phyloP scores from a whole-genome alignment of 2,113 vertebrate species.

The Ammodytes dubius region DNA sequence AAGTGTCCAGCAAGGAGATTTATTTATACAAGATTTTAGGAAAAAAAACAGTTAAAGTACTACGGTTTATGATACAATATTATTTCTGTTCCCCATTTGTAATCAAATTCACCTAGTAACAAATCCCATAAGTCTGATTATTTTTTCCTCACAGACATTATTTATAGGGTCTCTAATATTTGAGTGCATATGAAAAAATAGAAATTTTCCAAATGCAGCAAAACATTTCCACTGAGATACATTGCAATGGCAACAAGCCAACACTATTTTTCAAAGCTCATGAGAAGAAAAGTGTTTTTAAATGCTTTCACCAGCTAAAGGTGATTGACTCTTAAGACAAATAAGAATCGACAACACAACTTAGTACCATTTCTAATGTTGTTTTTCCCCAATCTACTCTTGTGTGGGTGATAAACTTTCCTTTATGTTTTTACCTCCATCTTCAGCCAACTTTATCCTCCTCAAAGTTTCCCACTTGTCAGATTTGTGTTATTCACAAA shows the following conservation, averaged over 20 bases:
- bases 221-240: constrained; percentile 30
- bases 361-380: neutral
- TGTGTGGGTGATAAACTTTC: constrained; percentile 7
- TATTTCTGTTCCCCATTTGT: constrained; percentile 55
- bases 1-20: constrained; percentile 49
- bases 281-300: neutral
- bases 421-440: constrained; percentile 18
- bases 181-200: constrained; percentile 18
- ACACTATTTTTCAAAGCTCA: constrained; percentile 12
- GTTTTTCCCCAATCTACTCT: neutral
- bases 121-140: constrained; percentile 30
- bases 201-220: constrained; percentile 34
- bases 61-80: constrained; percentile 44
- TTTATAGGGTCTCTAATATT: constrained; percentile 68
- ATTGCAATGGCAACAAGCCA: constrained; percentile 20
- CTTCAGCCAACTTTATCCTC: constrained; percentile 6
- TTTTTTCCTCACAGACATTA: constrained; percentile 50
- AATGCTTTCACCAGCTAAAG: neutral
- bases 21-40: constrained; percentile 59
- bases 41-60: constrained; percentile 42
- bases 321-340: neutral
- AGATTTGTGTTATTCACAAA: constrained; percentile 8
- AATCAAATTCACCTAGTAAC: constrained; percentile 41
- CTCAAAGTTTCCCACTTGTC: neutral
- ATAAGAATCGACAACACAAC: constrained; percentile 9